phyloP scores from a whole-genome alignment of 2,888 invertebrate genomes.

The Hydrotaea cyrtoneurina region DNA sequence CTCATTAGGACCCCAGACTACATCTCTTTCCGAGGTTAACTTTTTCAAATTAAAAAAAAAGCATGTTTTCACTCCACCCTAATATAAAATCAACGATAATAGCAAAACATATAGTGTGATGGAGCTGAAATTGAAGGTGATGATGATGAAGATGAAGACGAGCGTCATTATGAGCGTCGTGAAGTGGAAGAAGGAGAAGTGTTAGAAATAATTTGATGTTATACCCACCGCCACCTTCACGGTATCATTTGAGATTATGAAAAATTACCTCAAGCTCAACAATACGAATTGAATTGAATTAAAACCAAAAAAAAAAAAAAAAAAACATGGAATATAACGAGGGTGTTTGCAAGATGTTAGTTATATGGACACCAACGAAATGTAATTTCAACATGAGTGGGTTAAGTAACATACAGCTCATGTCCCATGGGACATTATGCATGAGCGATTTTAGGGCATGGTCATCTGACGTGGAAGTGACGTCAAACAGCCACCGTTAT shows the following conservation, averaged over 20 bases:
- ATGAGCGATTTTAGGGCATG: no score
- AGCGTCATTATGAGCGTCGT: not conserved
- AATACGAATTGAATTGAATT: constrained; percentile 17
- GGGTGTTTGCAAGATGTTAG: not conserved
- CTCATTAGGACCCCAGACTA: no score
- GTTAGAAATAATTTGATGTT: constrained; percentile 59
- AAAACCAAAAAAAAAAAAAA: constrained; percentile 3
- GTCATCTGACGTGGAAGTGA: no score
- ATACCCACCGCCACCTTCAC: constrained; percentile 54
- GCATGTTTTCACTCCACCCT: no score
- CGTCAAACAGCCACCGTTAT: no score
- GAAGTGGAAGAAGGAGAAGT: constrained; percentile 49
- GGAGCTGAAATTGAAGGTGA: not conserved
- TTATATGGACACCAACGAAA: no score
- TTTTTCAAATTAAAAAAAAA: no score
- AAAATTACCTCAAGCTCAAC: constrained; percentile 56
- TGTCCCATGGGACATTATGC: no score
- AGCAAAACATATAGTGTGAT: constrained; percentile 8
- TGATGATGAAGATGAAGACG: not conserved
- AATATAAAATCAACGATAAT: constrained; percentile 16
- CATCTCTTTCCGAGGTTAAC: no score
- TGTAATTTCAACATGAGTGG: no score
- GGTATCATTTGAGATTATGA: constrained; percentile 62
- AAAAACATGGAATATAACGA: not conserved
- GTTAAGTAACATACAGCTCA: no score